Percentiles rank a stretch among this genome's conserved stretches.
phyloP scores from a whole-genome alignment of 2,797 vertebrate species.

The Podarcis lilfordi region DNA sequence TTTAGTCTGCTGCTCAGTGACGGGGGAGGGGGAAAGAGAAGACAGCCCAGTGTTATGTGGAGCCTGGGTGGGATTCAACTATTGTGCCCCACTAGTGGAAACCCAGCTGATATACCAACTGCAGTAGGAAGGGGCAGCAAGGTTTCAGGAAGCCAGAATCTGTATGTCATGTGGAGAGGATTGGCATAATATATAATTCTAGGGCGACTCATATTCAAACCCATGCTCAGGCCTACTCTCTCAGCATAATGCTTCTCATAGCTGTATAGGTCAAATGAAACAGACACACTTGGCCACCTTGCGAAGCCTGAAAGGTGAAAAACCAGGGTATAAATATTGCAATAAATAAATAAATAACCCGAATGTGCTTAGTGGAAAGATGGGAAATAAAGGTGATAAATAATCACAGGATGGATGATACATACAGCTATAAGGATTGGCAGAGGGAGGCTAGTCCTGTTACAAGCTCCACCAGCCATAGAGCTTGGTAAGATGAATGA shows the following conservation, averaged over 20 bases:
- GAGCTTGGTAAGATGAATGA: neutral
- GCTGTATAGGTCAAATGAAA: neutral
- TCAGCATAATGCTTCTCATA: neutral
- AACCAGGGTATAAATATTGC: neutral
- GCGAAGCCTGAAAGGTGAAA: neutral
- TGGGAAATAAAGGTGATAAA: neutral
- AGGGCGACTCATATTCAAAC: neutral
- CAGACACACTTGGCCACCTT: neutral
- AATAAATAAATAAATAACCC: neutral
- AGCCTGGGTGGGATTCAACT: no score
- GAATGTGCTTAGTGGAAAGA: neutral
- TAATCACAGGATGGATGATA: neutral
- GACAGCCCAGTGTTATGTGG: neutral
- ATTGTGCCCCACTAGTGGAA: no score
- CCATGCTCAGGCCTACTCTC: neutral
- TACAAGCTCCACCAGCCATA: neutral
- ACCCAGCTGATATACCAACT: neutral
- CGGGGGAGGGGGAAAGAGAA: no score
- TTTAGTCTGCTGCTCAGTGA: neutral
- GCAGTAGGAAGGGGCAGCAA: neutral
- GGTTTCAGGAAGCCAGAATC: neutral
- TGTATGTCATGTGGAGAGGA: neutral
- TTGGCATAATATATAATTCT: neutral
- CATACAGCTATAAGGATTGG: neutral
- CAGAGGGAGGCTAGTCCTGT: neutral